Evolutionary conservation across 2,888 invertebrate genomes (phyloP).

Genomic region (Gandaritis pyraliata): DNA sequence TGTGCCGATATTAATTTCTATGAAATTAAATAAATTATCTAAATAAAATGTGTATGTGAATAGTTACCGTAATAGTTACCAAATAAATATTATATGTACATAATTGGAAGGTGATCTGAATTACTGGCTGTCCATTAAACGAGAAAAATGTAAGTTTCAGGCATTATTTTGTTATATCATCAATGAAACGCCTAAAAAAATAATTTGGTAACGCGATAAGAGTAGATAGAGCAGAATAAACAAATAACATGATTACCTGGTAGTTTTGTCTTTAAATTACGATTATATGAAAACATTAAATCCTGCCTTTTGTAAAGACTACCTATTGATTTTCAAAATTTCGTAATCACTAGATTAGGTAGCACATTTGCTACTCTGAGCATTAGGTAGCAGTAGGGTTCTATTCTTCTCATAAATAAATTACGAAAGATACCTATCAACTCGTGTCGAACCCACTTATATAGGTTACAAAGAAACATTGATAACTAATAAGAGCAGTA

Average conservation of each 20-base stretch:
- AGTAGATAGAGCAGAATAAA: background rate
- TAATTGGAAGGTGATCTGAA: constrained; percentile 19
- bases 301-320: constrained; percentile 3
- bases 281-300: background rate
- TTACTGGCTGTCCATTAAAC: background rate
- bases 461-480: too few species aligned
- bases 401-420: too few species aligned
- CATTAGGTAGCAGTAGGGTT: too few species aligned
- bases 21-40: constrained; percentile 46
- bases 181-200: background rate
- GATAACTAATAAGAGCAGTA: too few species aligned
- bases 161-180: constrained; percentile 4
- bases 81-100: constrained; percentile 18
- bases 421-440: too few species aligned
- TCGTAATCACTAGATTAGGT: constrained; percentile 8
- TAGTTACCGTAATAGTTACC: constrained; percentile 17
- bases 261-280: background rate
- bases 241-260: background rate
- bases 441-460: too few species aligned
- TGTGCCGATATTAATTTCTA: constrained; percentile 53
- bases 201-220: background rate
- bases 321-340: constrained; percentile 25
- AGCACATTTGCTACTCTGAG: too few species aligned
- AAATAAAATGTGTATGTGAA: constrained; percentile 46
- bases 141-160: constrained; percentile 29